Conservation (phyloP, 2,113 vertebrate species). For the Xerus inauris region DNA sequence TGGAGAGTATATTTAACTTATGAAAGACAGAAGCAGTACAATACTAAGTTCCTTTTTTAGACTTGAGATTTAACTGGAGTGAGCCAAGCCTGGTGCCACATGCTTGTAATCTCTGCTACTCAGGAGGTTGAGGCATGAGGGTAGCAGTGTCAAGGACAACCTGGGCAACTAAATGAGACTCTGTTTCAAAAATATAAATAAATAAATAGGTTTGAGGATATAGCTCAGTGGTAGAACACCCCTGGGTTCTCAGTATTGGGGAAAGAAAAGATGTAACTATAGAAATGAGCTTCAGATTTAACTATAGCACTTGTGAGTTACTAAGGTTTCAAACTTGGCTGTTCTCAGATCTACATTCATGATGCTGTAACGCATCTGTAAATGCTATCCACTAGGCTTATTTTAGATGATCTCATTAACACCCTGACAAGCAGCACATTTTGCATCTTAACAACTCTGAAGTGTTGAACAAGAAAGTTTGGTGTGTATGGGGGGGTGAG, state of each 20-base stretch:
- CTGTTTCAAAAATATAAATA: background rate
- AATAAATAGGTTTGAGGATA: background rate
- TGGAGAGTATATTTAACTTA: background rate
- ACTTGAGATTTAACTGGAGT: background rate
- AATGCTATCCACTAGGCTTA: slow-evolving; percentile 41
- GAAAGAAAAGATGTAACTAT: background rate
- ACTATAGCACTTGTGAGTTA: slow-evolving; percentile 14
- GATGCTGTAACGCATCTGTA: slow-evolving; percentile 23
- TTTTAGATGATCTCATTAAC: slow-evolving; percentile 62
- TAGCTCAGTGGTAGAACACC: background rate
- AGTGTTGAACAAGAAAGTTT: slow-evolving; percentile 28
- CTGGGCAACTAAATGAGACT: background rate
- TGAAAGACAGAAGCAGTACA: slow-evolving; percentile 37
- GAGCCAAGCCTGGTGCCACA: background rate
- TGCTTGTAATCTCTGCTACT: background rate
- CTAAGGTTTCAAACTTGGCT: slow-evolving; percentile 35
- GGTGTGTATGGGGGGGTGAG: too few species aligned
- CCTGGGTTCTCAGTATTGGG: background rate
- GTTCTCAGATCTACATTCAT: slow-evolving; percentile 60
- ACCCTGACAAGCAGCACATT: slow-evolving; percentile 45
- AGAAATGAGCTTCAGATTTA: background rate
- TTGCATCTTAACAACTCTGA: slow-evolving; percentile 34
- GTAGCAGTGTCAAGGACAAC: background rate
- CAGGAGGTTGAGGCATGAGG: background rate
- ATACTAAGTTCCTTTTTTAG: slow-evolving; percentile 35